phyloP scores from a whole-genome alignment of 2,113 vertebrate genomes.

The Pseudorhombus dupliciocellatus region DNA sequence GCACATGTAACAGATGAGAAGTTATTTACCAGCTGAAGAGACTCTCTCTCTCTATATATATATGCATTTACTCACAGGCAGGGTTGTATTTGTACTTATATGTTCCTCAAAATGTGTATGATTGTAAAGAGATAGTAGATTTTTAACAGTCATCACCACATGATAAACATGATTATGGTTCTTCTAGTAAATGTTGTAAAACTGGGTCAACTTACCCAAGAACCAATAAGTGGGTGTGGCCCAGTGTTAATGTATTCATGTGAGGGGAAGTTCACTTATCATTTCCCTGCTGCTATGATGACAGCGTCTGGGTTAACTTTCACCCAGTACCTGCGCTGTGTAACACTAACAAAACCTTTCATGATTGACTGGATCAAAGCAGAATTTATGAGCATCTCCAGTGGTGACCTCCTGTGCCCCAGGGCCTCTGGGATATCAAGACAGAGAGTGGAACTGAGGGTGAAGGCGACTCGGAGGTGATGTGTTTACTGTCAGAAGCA shows the following conservation, averaged over 20 bases:
- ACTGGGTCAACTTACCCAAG: too few species aligned
- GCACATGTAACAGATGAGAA: too few species aligned
- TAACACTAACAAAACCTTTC: not conserved
- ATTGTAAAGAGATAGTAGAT: not conserved
- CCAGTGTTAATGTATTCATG: too few species aligned
- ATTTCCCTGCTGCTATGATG: too few species aligned
- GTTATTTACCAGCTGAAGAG: too few species aligned
- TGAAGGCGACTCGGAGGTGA: conserved; percentile 9
- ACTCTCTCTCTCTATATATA: not conserved
- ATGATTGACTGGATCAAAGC: not conserved
- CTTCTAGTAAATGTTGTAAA: too few species aligned
- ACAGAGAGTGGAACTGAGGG: conserved; percentile 24
- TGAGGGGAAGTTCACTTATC: too few species aligned
- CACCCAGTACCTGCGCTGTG: not conserved
- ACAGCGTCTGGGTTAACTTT: too few species aligned
- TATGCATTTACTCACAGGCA: not conserved
- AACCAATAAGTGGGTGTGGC: too few species aligned
- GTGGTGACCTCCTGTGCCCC: not conserved
- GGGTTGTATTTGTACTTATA: not conserved
- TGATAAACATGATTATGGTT: too few species aligned
- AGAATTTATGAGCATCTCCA: not conserved
- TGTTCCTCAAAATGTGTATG: not conserved
- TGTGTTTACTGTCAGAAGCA: conserved; percentile 37
- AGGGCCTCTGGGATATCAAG: conserved; percentile 25
- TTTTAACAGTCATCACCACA: too few species aligned